Percentiles rank a stretch among this genome's conserved stretches.
Evolutionary conservation across 2,797 vertebrate species (phyloP).

Genomic region (Spinus olivaceus): DNA sequence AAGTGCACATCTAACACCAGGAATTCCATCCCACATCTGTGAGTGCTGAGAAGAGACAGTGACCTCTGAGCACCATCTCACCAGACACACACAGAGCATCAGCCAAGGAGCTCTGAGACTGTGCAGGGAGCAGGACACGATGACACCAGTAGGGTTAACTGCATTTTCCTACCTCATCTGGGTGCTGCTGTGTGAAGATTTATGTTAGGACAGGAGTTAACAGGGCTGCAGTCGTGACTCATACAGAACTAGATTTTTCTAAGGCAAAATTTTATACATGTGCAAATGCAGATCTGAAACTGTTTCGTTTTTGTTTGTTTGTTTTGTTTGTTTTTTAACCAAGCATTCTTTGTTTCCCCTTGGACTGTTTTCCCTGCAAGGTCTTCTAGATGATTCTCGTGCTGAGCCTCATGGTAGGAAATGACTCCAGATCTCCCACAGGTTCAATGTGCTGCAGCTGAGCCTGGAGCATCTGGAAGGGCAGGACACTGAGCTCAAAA

Average conservation of each 20-base stretch:
- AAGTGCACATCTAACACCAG: background rate
- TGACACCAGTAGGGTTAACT: background rate
- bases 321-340: background rate
- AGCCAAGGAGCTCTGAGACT: background rate
- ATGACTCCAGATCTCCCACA: slow-evolving; percentile 7
- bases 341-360: background rate
- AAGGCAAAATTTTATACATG: background rate
- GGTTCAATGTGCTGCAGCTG: background rate
- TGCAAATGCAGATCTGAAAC: background rate
- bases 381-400: background rate
- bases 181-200: background rate
- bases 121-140: background rate
- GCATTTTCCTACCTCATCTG: background rate
- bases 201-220: background rate
- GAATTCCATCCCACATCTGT: background rate
- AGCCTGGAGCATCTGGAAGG: slow-evolving; percentile 12
- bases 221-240: background rate
- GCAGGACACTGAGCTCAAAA: background rate
- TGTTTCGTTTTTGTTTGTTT: too few species aligned
- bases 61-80: background rate
- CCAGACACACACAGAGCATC: accelerated
- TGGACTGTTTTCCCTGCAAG: background rate
- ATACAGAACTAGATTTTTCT: background rate
- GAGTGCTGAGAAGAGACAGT: background rate
- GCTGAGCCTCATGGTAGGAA: background rate